Base-by-base conservation (phyloP, 2,888 invertebrate species). In the Antheraea yamamai region DNA sequence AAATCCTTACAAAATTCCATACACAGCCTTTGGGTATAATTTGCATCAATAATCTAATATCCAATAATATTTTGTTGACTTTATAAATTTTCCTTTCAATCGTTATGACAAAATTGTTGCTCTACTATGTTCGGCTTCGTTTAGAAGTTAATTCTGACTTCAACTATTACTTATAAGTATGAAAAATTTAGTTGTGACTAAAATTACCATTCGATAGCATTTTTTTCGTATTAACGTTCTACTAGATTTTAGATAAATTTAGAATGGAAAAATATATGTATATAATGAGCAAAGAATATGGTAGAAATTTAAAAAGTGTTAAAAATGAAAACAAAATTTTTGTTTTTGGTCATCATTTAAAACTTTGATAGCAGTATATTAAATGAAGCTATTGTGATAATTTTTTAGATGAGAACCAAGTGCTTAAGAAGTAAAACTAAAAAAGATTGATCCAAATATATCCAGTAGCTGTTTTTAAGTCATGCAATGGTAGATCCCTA, bases 11-110 rank as follows among this genome's bases (percentile, higher is more conserved):
- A 39, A 70, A 68, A 39, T n/a, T 39, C 12, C 70, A 35, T 35
- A 39, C 39, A 47, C 12, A 70, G 70, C 39, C n/a, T 39, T 18
- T n/a, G n/a, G n/a, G n/a, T 70, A 70, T 70, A 70, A 70, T 70
- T 70, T 35, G 16, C 70, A 23, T 70, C 39, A 39, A 12, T 66
- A 66, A 61, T 64, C 10, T 70, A 35, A 70, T 70, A 70, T 70
- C 70, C n/a, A n/a, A 70, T 70, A 70, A 39, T 39, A 70, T 39
- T 66, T 30, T 4, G 14, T 66, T 66, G 64, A 66, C 64, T 16
- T 66, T 30, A 66, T 66, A 66, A 66, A 30, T 66, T 26, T 66
- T 30, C 64, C 64, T 66, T 30, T 66, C 64, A 66, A 66, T 30
- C 64, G 26, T 14, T 66, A 64, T 66, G 64, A 66, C 64, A 30